These are phyloP conservation scores for Anthoscopus minutus DNA, from an alignment of 2,113 vertebrate species.

Conservation along the genomic window DNA sequence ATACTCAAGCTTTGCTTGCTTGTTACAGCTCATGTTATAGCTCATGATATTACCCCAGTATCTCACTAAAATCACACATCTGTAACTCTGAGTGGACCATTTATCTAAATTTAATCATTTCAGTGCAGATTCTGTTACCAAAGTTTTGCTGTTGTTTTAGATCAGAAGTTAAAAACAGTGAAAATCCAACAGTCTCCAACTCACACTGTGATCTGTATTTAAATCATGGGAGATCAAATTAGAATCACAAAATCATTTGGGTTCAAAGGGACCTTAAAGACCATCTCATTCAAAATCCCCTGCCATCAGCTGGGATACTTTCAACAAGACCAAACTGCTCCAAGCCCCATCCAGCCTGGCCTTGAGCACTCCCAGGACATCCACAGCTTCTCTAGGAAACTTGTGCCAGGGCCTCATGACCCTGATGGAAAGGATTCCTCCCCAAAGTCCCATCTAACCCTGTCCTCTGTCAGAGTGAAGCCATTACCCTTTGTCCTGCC, in stretches of 20 bases:
- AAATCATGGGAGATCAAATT: background rate
- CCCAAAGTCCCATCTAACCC: background rate
- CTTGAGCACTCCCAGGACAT: background rate
- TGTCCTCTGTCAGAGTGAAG: background rate
- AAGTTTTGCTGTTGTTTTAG: background rate
- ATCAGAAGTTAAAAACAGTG: background rate
- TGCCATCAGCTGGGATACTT: background rate
- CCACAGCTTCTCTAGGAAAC: background rate
- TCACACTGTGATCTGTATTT: background rate
- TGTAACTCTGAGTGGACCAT: background rate
- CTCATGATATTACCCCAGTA: background rate
- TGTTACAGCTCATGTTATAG: too few species aligned
- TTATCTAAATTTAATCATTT: background rate
- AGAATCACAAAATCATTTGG: background rate
- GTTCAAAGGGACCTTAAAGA: background rate
- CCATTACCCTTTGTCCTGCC: background rate
- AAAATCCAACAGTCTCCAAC: background rate
- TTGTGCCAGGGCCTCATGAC: background rate
- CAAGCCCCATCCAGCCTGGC: background rate
- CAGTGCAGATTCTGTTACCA: background rate
- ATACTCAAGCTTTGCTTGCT: background rate
- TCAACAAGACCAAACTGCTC: accelerated
- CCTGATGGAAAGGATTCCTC: background rate
- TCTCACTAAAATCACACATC: background rate
- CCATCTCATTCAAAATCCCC: accelerated